These are phyloP conservation scores for Artibeus lituratus DNA, from an alignment of 2,797 vertebrate species.

Conservation along the genomic window DNA sequence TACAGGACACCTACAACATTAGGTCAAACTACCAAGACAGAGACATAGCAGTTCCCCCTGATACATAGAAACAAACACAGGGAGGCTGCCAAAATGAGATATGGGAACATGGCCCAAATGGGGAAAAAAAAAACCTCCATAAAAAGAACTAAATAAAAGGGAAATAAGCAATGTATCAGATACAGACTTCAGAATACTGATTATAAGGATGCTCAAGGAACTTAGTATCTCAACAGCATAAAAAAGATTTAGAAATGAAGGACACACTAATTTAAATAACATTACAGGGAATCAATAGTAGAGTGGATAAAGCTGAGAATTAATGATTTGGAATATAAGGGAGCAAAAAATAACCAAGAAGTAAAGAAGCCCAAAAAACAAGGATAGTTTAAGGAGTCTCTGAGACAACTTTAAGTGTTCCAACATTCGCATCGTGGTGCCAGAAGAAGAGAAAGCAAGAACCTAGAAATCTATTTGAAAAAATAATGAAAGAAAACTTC, in stretches of 20 bases:
- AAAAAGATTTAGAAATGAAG: not conserved
- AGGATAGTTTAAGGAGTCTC: not conserved
- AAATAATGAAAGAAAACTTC: not conserved
- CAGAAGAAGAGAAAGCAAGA: not conserved
- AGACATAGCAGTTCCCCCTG: not conserved
- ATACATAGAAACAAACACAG: not conserved
- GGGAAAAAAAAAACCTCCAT: not conserved
- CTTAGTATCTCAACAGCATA: not conserved
- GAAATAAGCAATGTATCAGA: not conserved
- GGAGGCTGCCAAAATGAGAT: not conserved
- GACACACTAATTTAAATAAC: not conserved
- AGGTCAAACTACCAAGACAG: not conserved
- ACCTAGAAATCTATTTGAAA: not conserved
- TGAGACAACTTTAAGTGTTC: not conserved
- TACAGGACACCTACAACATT: not conserved
- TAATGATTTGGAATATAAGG: not conserved
- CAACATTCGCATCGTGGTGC: not conserved
- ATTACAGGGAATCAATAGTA: not conserved
- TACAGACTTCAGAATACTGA: too few species aligned
- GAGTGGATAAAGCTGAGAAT: not conserved
- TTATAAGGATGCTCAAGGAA: not conserved
- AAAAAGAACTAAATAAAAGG: not conserved
- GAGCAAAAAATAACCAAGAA: not conserved
- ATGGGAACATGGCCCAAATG: not conserved
- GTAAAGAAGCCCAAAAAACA: not conserved